A percentile compares a stretch with the other conserved stretches of the same genome.
phyloP scores from a whole-genome alignment of 2,797 vertebrate genomes.

The Cyprinella venusta region DNA sequence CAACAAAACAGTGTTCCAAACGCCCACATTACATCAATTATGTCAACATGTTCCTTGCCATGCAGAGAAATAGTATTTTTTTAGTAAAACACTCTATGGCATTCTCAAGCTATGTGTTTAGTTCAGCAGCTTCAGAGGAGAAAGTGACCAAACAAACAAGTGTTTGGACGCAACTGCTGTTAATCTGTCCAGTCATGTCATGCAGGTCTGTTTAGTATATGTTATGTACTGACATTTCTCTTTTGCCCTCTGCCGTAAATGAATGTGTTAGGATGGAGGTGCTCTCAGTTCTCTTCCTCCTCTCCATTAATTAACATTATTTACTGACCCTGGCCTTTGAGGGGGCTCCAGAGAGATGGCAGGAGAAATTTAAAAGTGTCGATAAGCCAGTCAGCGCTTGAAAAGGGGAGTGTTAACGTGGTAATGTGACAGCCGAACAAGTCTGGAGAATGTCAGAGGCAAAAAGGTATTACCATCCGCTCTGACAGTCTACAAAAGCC shows the following conservation, averaged over 20 bases:
- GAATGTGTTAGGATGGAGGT: conserved; percentile 17
- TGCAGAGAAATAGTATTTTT: conserved; percentile 10
- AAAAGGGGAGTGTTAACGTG: conserved; percentile 53
- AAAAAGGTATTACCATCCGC: conserved; percentile 56
- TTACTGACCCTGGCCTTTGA: conserved; percentile 51
- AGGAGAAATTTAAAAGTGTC: conserved; percentile 32
- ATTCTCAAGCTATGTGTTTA: conserved; percentile 69
- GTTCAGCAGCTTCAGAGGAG: not conserved
- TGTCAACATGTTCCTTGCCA: conserved; percentile 48
- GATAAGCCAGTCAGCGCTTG: not conserved
- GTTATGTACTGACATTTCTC: conserved; percentile 34
- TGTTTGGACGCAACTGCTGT: conserved; percentile 34
- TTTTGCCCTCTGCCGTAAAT: conserved; percentile 12
- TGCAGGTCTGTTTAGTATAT: not conserved
- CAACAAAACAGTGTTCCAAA: conserved; percentile 45
- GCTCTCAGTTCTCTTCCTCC: conserved; percentile 28
- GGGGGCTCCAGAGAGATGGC: conserved; percentile 1
- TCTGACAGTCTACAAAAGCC: conserved; percentile 61
- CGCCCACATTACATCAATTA: conserved; percentile 53
- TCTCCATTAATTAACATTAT: conserved; percentile 58
- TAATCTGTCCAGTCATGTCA: conserved; percentile 14
- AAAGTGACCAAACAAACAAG: conserved; percentile 6
- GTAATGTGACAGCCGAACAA: conserved; percentile 47
- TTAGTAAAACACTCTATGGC: conserved; percentile 18
- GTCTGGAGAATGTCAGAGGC: conserved; percentile 59